Conservation (phyloP, 2,888 invertebrate species). For the Alloscopus bannaensis region DNA sequence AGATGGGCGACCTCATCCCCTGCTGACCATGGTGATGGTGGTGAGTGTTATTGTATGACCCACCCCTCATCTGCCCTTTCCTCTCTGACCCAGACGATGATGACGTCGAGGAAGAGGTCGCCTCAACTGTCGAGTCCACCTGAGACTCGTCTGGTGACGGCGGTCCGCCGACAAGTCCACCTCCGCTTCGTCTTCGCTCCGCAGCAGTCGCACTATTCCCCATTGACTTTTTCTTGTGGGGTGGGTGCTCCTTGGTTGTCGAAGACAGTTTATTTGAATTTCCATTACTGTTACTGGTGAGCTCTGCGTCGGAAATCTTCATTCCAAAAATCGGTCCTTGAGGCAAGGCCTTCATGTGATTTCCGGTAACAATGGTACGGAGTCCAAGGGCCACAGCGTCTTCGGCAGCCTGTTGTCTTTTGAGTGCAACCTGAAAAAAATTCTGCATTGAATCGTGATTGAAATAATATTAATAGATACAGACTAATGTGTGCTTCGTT, state of each 20-base stretch:
- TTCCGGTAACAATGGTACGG: conserved; percentile 88
- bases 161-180: neutral
- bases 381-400: conserved; percentile 96
- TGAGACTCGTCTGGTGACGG: conserved; percentile 49
- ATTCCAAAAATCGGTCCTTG: conserved; percentile 94
- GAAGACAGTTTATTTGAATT: neutral
- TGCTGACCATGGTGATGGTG: conserved; percentile 12
- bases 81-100: neutral
- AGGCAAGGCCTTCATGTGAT: conserved; percentile 84
- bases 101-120: conserved; percentile 29
- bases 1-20: neutral
- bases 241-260: neutral
- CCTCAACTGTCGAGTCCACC: conserved; percentile 52
- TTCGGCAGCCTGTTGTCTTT: conserved; percentile 97
- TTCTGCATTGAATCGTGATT: too few species aligned
- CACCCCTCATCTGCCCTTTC: neutral
- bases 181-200: neutral
- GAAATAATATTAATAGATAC: too few species aligned
- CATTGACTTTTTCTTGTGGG: conserved; percentile 7
- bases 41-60: conserved; percentile 10
- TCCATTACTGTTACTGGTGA: conserved; percentile 30
- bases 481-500: too few species aligned
- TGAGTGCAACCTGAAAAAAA: conserved; percentile 87
- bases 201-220: neutral
- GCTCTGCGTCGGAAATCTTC: conserved; percentile 84